phyloP scores from a whole-genome alignment of 2,888 invertebrate species.

The Megalurothrips usitatus region DNA sequence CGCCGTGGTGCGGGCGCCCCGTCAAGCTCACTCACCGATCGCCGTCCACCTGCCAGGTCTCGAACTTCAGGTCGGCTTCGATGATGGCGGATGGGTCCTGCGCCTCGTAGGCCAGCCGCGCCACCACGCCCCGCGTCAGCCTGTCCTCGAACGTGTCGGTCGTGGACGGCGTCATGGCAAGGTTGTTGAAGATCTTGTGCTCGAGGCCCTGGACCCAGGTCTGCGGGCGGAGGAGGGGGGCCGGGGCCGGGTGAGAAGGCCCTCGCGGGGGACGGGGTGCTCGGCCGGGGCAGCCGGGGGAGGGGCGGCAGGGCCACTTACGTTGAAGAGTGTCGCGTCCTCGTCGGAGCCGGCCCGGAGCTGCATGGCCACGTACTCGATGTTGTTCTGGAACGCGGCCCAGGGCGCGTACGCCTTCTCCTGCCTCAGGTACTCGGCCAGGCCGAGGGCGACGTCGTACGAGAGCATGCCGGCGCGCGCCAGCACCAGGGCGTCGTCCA shows the following conservation, averaged over 20 bases:
- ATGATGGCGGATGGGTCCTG: background rate
- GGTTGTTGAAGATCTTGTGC: background rate
- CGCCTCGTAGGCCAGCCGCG: background rate
- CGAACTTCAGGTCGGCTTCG: background rate
- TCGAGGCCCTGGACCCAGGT: background rate
- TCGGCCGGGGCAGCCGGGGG: too few species aligned
- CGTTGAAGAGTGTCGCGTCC: background rate
- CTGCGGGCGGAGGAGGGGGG: background rate
- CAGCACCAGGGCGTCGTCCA: conserved; percentile 66
- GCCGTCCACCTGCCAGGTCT: too few species aligned
- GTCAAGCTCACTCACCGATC: too few species aligned
- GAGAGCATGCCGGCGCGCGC: conserved; percentile 56
- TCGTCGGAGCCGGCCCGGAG: background rate
- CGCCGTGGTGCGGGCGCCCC: too few species aligned
- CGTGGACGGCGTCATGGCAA: background rate
- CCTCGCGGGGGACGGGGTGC: background rate
- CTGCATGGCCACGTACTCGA: background rate
- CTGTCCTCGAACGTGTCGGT: background rate
- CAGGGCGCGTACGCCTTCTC: conserved; percentile 65
- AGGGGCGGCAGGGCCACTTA: too few species aligned
- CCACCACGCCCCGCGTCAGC: background rate
- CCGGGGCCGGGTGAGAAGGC: background rate
- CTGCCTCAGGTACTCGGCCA: conserved; percentile 59
- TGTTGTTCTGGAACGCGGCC: conserved; percentile 46
- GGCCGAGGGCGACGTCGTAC: conserved; percentile 57